These are phyloP conservation scores for Drosophila austrosaltans DNA, from an alignment of 2,888 invertebrate species.

Conservation along the genomic window DNA sequence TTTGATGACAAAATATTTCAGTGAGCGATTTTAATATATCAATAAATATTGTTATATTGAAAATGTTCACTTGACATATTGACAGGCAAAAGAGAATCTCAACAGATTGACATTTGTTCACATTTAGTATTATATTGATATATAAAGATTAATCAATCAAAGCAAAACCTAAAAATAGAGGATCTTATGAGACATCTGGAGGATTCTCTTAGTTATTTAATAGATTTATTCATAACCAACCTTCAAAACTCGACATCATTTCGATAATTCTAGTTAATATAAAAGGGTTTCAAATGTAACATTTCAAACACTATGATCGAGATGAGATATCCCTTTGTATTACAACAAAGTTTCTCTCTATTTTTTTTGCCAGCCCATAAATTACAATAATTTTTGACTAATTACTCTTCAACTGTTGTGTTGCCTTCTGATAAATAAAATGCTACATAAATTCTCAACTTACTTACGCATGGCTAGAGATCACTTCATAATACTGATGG, in stretches of 20 bases:
- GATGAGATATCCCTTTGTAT: too few relatives aligned
- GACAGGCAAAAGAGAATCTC: not conserved
- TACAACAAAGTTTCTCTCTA: not conserved
- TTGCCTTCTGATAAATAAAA: slow-evolving; percentile 12
- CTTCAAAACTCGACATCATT: too few relatives aligned
- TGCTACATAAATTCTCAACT: slow-evolving; percentile 63
- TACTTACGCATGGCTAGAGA: slow-evolving; percentile 62
- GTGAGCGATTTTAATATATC: not conserved
- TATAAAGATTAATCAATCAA: too few relatives aligned
- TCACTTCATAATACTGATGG: slow-evolving; percentile 42
- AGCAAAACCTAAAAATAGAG: too few relatives aligned
- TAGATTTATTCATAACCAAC: too few relatives aligned
- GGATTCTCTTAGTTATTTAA: too few relatives aligned
- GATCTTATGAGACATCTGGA: too few relatives aligned
- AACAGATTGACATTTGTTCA: not conserved
- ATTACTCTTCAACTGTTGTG: slow-evolving; percentile 45
- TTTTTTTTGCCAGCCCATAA: slow-evolving; percentile 22
- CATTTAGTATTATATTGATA: not conserved
- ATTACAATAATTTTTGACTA: slow-evolving; percentile 64
- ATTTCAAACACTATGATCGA: too few relatives aligned
- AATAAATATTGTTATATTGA: not conserved
- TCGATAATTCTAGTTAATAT: too few relatives aligned
- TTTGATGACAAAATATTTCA: not conserved
- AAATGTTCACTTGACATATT: not conserved
- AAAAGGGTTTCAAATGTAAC: too few relatives aligned